Evolutionary conservation across 1,140 invertebrate species (phyloP).

Genomic region (Muscidifurax raptorellus): DNA sequence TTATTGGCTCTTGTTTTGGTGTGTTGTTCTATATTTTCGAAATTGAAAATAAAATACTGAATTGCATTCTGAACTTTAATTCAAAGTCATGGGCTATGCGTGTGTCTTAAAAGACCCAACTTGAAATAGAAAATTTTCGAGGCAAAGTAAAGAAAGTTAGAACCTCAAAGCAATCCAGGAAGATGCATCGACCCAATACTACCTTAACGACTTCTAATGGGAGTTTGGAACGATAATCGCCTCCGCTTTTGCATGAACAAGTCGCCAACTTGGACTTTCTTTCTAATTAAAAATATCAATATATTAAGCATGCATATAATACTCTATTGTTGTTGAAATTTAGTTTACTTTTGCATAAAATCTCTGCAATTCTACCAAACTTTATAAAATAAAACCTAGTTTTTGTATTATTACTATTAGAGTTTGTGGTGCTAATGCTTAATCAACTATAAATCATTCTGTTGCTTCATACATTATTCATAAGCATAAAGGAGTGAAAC

Average conservation of each 20-base stretch:
- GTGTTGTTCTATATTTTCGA: too few species aligned
- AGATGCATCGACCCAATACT: slow-evolving; percentile 72
- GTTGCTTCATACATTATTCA: too few species aligned
- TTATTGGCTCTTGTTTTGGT: background rate
- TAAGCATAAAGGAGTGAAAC: too few species aligned
- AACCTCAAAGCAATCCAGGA: slow-evolving; percentile 45
- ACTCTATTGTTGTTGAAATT: background rate
- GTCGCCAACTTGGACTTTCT: slow-evolving; percentile 65
- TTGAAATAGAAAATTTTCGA: slow-evolving; percentile 45
- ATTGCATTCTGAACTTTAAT: background rate
- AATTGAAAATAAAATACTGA: slow-evolving; percentile 5
- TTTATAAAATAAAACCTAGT: too few species aligned
- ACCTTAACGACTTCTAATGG: slow-evolving; percentile 73
- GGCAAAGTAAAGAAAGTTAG: slow-evolving; percentile 37
- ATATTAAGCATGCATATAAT: slow-evolving; percentile 47
- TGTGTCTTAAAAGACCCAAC: slow-evolving; percentile 8
- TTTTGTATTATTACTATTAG: too few species aligned
- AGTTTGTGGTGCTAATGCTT: too few species aligned
- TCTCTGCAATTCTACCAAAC: too few species aligned
- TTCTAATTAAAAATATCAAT: slow-evolving; percentile 74
- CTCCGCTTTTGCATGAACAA: slow-evolving; percentile 62
- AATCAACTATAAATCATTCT: too few species aligned
- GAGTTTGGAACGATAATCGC: slow-evolving; percentile 73
- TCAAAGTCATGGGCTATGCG: slow-evolving; percentile 28
- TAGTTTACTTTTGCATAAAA: too few species aligned